Percentiles rank a stretch among this genome's conserved stretches.
Evolutionary conservation across 2,113 vertebrate genomes (phyloP).

Genomic region (Vulpes vulpes): DNA sequence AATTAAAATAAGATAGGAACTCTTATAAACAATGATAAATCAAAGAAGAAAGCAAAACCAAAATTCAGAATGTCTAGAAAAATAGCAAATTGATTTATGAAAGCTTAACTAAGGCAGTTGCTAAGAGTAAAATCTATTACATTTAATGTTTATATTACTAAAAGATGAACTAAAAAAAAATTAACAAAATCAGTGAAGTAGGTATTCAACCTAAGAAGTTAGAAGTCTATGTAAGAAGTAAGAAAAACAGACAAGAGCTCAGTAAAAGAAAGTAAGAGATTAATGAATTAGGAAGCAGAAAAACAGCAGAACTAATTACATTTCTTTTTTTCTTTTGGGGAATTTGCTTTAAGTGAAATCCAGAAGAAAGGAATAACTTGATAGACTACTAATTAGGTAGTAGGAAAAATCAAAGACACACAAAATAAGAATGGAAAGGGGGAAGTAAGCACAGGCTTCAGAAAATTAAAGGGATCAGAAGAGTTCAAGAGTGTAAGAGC

Average conservation of each 20-base stretch:
- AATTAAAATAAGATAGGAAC: neutral
- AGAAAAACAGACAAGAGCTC: neutral
- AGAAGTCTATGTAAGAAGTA: neutral
- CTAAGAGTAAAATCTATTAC: neutral
- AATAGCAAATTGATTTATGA: neutral
- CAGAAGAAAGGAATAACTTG: constrained; percentile 5
- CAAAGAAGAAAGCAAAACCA: constrained; percentile 31
- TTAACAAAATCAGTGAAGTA: neutral
- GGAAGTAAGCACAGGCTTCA: neutral
- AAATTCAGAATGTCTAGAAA: neutral
- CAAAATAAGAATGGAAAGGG: neutral
- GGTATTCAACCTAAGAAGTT: neutral
- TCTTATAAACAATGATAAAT: neutral
- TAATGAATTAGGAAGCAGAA: neutral
- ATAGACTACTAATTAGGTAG: neutral
- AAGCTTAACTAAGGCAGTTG: neutral
- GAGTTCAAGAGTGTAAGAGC: neutral
- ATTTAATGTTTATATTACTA: neutral
- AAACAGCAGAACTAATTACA: neutral
- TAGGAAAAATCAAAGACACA: neutral
- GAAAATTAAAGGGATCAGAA: neutral
- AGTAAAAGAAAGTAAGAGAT: neutral
- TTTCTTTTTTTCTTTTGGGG: neutral
- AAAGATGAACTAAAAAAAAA: constrained; percentile 16
- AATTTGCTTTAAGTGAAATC: constrained; percentile 31